Conservation (phyloP, 2,113 vertebrate genomes). For the Acanthisitta chloris region DNA sequence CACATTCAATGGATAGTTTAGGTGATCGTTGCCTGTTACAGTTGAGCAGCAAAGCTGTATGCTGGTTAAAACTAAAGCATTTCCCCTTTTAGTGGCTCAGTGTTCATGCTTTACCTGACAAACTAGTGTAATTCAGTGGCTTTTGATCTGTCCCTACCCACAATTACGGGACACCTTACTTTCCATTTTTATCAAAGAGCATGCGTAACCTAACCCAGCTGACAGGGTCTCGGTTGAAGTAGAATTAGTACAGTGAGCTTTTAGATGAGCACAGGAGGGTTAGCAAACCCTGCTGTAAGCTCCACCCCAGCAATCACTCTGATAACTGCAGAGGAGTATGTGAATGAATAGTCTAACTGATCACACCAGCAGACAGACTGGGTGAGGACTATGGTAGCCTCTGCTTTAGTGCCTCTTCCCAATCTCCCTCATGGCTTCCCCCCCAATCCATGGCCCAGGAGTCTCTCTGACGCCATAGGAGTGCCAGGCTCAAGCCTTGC, state of each 20-base stretch:
- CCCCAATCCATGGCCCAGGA: background rate
- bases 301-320: background rate
- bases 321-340: background rate
- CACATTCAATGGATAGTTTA: background rate
- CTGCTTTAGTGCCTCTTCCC: background rate
- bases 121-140: background rate
- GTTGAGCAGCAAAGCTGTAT: background rate
- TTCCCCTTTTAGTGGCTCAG: background rate
- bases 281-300: background rate
- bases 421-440: background rate
- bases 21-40: background rate
- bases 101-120: background rate
- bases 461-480: accelerated
- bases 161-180: background rate
- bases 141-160: background rate
- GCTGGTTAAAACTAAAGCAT: background rate
- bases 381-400: background rate
- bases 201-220: background rate
- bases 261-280: background rate
- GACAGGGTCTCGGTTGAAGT: background rate
- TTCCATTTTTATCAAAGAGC: background rate
- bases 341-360: background rate
- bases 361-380: background rate
- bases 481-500: background rate
- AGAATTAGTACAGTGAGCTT: background rate